These are phyloP conservation scores for Gymnothorax reevesii DNA, from an alignment of 2,797 vertebrate genomes.

Conservation along the genomic window DNA sequence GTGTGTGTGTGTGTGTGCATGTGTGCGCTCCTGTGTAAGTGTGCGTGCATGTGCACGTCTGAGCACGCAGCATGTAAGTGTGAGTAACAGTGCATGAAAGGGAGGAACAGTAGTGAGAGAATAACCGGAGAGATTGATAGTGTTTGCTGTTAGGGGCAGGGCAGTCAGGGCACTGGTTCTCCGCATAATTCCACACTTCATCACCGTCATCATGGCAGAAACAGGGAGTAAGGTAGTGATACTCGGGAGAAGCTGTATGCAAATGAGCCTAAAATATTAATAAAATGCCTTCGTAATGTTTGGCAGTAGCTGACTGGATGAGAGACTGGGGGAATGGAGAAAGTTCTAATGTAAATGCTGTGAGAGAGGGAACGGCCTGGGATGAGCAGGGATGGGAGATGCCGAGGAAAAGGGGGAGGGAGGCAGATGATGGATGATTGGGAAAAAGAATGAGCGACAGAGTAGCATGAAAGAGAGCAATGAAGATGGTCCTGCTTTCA, in stretches of 20 bases:
- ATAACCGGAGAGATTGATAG: slow-evolving; percentile 52
- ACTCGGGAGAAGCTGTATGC: background rate
- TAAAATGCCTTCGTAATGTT: slow-evolving; percentile 15
- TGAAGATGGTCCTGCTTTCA: slow-evolving; percentile 58
- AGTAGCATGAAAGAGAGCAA: slow-evolving; percentile 60
- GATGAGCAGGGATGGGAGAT: slow-evolving; percentile 43
- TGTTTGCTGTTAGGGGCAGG: slow-evolving; percentile 55
- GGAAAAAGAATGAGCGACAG: slow-evolving; percentile 62
- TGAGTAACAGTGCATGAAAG: slow-evolving; percentile 28
- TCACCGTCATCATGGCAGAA: slow-evolving; percentile 58
- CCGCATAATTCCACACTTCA: slow-evolving; percentile 56
- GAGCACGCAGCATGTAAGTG: background rate
- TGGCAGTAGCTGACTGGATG: slow-evolving; percentile 20
- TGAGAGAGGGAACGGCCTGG: slow-evolving; percentile 32
- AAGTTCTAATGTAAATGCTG: background rate
- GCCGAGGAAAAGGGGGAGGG: slow-evolving; percentile 48
- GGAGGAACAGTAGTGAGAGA: slow-evolving; percentile 4
- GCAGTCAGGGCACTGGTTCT: slow-evolving; percentile 50
- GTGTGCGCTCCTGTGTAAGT: slow-evolving; percentile 6
- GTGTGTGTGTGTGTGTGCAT: slow-evolving; percentile 10
- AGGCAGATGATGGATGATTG: slow-evolving; percentile 74
- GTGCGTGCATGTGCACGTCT: background rate
- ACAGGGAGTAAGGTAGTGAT: slow-evolving; percentile 48
- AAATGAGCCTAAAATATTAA: slow-evolving; percentile 19
- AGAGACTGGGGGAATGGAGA: slow-evolving; percentile 12